Percentiles rank a stretch among this genome's conserved stretches.
These are phyloP conservation scores for Chitala chitala DNA, from an alignment of 2,113 vertebrate genomes.

Conservation along the genomic window DNA sequence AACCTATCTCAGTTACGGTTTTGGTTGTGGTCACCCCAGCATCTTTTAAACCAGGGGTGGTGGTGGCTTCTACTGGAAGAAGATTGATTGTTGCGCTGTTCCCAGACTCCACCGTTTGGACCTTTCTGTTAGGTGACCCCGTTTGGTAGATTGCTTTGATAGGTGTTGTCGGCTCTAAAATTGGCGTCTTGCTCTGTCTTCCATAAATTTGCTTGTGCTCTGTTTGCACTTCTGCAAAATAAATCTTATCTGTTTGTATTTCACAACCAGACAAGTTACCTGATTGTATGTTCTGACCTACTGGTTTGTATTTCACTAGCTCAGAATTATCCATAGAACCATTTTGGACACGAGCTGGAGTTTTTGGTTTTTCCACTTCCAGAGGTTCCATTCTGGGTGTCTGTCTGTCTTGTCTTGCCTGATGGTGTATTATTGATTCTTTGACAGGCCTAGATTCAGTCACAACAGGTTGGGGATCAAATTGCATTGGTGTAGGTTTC, in stretches of 20 bases:
- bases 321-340: conserved; percentile 10
- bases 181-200: conserved; percentile 29
- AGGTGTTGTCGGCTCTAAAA: conserved; percentile 31
- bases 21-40: conserved; percentile 22
- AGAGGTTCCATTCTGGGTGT: conserved; percentile 25
- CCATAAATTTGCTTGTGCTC: background rate
- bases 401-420: conserved; percentile 20
- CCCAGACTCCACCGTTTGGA: background rate
- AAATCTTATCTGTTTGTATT: conserved; percentile 28
- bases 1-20: conserved; percentile 21
- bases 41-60: conserved; percentile 34
- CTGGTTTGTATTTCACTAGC: conserved; percentile 16
- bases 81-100: background rate
- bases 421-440: conserved; percentile 18
- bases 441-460: conserved; percentile 40
- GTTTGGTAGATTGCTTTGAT: background rate
- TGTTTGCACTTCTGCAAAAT: conserved; percentile 11
- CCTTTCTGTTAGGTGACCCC: background rate
- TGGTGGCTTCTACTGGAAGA: background rate
- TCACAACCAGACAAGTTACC: conserved; percentile 31
- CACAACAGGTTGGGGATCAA: conserved; percentile 33
- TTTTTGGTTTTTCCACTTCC: conserved; percentile 5
- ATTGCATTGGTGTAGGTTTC: conserved; percentile 19
- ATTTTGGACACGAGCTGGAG: background rate
- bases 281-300: conserved; percentile 29